phyloP scores from a whole-genome alignment of 2,888 invertebrate genomes.

The Mystacides longicornis region DNA sequence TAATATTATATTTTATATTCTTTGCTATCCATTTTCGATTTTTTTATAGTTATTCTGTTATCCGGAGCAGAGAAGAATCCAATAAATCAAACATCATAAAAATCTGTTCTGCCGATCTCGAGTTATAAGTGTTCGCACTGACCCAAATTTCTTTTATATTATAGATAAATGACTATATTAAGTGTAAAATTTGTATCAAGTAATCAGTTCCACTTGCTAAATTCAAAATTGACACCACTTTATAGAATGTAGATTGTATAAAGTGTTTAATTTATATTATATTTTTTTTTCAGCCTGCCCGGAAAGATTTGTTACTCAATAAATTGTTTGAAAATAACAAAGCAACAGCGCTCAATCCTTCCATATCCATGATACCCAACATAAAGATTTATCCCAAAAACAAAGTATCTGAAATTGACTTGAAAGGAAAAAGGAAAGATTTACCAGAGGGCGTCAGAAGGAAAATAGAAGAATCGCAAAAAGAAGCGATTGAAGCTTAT shows the following conservation, averaged over 20 bases:
- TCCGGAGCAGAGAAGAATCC: no score
- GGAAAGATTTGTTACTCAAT: constrained; percentile 54
- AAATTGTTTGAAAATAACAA: constrained; percentile 35
- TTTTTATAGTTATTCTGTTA: no score
- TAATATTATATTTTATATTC: no score
- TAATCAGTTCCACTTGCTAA: no score
- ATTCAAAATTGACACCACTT: no score
- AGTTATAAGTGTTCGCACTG: background rate
- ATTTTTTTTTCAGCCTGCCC: constrained; percentile 50
- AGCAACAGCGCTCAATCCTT: constrained; percentile 21
- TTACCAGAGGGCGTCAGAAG: constrained; percentile 49
- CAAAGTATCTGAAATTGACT: constrained; percentile 32
- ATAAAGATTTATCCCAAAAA: constrained; percentile 21
- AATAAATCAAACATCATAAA: no score
- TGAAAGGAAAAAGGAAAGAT: constrained; percentile 54
- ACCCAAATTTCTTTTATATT: background rate
- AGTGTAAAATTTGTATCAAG: no score
- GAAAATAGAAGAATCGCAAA: constrained; percentile 53
- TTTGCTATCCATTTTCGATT: no score
- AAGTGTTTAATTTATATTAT: no score
- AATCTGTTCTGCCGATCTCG: no score
- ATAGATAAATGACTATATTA: background rate
- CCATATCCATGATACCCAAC: constrained; percentile 14
- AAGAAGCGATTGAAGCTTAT: constrained; percentile 52
- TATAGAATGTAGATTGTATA: no score